Conservation (phyloP, 1,140 invertebrate species). For the Chrysoperla carnea region DNA sequence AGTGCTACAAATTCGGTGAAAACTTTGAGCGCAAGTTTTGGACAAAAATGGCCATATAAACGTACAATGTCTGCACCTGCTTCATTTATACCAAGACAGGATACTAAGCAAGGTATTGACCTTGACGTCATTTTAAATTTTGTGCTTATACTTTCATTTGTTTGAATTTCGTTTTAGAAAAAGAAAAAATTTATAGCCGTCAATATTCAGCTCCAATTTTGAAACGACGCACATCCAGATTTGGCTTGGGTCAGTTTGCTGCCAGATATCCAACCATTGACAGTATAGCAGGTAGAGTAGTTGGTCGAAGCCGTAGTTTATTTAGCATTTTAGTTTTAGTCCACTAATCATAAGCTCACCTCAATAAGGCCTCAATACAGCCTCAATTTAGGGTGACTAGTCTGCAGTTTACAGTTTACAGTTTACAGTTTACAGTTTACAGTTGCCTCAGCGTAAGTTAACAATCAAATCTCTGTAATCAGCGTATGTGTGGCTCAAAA, state of each 20-base stretch:
- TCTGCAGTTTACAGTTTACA: no score
- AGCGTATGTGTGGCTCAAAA: no score
- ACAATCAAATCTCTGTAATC: no score
- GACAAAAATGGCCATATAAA: slow-evolving; percentile 89
- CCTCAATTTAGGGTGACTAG: no score
- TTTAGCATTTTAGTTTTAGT: no score
- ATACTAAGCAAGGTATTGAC: slow-evolving; percentile 50
- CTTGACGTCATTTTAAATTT: not conserved
- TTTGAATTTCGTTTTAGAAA: slow-evolving; percentile 35
- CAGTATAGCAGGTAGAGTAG: slow-evolving; percentile 42
- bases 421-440: no score
- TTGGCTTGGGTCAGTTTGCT: slow-evolving; percentile 77
- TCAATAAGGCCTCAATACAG: no score
- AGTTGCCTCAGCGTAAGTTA: no score
- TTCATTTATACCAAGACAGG: slow-evolving; percentile 58
- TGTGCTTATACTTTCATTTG: slow-evolving; percentile 1
- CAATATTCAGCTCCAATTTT: slow-evolving; percentile 79
- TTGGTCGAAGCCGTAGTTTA: slow-evolving; percentile 20
- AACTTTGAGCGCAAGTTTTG: slow-evolving; percentile 78
- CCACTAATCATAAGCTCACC: no score
- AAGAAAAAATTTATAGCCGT: slow-evolving; percentile 77
- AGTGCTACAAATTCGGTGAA: slow-evolving; percentile 42
- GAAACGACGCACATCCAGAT: slow-evolving; percentile 79
- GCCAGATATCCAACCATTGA: slow-evolving; percentile 33
- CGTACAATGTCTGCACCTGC: slow-evolving; percentile 80